Conservation (phyloP, 2,113 vertebrate genomes). For the Halichoerus grypus region DNA sequence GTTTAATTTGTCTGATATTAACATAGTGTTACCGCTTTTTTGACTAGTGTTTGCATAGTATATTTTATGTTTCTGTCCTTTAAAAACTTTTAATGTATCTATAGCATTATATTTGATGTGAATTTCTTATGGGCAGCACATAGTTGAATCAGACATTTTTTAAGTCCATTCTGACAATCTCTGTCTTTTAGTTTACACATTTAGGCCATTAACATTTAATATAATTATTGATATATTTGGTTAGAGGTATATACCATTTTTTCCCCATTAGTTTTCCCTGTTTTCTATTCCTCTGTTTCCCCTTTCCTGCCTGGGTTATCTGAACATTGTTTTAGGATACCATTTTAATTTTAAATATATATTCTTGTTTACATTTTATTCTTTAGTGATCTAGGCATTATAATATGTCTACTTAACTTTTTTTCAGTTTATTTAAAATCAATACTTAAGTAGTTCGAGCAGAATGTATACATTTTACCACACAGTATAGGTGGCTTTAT, state of each 20-base stretch:
- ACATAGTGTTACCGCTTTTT: background rate
- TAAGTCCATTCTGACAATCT: background rate
- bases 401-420: background rate
- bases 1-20: background rate
- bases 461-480: background rate
- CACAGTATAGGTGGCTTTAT: background rate
- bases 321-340: background rate
- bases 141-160: background rate
- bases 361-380: background rate
- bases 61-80: background rate
- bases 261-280: background rate
- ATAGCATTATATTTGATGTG: background rate
- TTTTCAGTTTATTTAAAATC: background rate
- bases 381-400: background rate
- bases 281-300: background rate
- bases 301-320: background rate
- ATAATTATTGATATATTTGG: background rate
- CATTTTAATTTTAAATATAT: background rate
- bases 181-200: background rate
- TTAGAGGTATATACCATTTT: background rate
- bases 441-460: background rate
- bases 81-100: background rate
- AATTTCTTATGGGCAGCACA: background rate
- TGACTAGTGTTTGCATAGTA: background rate
- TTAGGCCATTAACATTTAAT: background rate